A percentile compares a stretch with the other conserved stretches of the same genome.
Evolutionary conservation across 1,140 invertebrate genomes (phyloP).

Genomic region (Pectinophora gossypiella): DNA sequence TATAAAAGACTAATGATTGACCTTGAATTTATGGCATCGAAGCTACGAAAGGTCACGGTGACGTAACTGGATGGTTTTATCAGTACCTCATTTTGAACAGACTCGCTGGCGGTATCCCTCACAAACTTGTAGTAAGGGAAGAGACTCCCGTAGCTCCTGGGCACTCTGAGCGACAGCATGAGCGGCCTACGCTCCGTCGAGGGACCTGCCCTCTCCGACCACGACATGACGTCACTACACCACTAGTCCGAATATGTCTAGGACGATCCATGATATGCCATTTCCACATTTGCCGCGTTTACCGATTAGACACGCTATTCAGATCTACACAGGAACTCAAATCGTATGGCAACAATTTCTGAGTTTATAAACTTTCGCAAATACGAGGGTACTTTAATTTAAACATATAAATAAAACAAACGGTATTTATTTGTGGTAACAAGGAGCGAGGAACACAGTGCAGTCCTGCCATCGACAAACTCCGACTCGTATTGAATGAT

Average conservation of each 20-base stretch:
- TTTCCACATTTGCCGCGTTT: constrained; percentile 29
- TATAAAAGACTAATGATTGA: no score
- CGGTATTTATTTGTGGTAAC: neutral
- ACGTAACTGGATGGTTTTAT: neutral
- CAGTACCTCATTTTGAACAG: constrained; percentile 40
- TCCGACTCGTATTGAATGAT: constrained; percentile 32
- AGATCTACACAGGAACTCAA: neutral
- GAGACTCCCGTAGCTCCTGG: constrained; percentile 68
- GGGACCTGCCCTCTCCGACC: constrained; percentile 20
- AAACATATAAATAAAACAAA: no score
- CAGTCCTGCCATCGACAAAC: constrained; percentile 10
- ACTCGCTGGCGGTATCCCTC: constrained; percentile 50
- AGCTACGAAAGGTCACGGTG: neutral
- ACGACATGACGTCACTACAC: constrained; percentile 26
- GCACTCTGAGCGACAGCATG: constrained; percentile 50
- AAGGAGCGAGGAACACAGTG: neutral
- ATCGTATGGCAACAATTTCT: neutral
- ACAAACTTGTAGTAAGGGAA: constrained; percentile 71
- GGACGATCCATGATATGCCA: constrained; percentile 32
- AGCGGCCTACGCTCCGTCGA: constrained; percentile 47
- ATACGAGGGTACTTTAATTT: neutral
- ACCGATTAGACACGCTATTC: constrained; percentile 6
- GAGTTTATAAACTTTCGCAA: neutral
- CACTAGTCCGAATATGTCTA: constrained; percentile 27
- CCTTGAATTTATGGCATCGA: no score